Evolutionary conservation across 2,113 vertebrate genomes (phyloP).

Genomic region (Phyllostomus hastatus): DNA sequence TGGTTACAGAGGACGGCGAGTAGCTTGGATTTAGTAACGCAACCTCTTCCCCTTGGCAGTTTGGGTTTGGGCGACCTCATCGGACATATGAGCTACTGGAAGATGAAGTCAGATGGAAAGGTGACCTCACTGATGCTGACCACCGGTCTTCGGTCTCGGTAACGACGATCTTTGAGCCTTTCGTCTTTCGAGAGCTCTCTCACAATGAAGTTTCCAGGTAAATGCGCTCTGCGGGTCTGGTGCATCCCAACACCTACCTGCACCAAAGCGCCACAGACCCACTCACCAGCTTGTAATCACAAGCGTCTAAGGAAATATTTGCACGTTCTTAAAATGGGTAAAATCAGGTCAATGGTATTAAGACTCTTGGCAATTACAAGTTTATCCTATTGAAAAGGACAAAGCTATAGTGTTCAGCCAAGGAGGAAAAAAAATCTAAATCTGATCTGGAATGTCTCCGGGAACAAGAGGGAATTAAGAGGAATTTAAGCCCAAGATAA

Average conservation of each 20-base stretch:
- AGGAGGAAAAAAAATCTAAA: slow-evolving; percentile 38
- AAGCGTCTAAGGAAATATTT: slow-evolving; percentile 39
- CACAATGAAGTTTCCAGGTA: not conserved
- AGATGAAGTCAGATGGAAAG: not conserved
- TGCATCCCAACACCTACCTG: rapidly evolving
- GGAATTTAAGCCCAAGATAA: slow-evolving; percentile 55
- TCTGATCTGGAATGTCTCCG: slow-evolving; percentile 58
- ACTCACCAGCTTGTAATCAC: not conserved
- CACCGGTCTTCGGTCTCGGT: not conserved
- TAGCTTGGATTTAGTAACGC: not conserved
- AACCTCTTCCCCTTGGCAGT: not conserved
- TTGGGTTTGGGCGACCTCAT: not conserved
- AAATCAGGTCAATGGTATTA: slow-evolving; percentile 49
- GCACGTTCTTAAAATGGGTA: slow-evolving; percentile 5
- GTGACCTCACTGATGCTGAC: not conserved
- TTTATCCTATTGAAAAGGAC: slow-evolving; percentile 46
- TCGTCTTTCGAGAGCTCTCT: not conserved
- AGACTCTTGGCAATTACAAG: slow-evolving; percentile 38
- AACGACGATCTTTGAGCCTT: not conserved
- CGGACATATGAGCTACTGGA: not conserved
- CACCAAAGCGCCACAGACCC: rapidly evolving
- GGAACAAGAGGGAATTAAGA: slow-evolving; percentile 34
- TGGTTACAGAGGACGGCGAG: not conserved
- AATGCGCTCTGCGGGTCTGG: not conserved
- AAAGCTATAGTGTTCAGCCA: slow-evolving; percentile 42